These are phyloP conservation scores for Eudyptes chrysolophus DNA, from an alignment of 2,113 vertebrate genomes.

Conservation along the genomic window DNA sequence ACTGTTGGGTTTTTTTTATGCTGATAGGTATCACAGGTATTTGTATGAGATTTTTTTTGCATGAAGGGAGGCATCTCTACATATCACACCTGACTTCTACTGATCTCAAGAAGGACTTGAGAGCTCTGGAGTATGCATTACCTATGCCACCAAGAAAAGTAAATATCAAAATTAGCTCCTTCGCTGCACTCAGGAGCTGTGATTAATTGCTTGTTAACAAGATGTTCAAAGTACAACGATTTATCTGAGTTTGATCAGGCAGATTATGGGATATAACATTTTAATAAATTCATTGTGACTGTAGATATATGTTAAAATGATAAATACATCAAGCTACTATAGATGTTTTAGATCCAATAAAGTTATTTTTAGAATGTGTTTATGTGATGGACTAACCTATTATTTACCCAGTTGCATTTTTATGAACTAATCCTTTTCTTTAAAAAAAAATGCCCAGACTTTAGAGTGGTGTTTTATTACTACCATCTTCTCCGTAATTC, in stretches of 20 bases:
- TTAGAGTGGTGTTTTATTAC: conserved; percentile 67
- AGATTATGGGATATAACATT: conserved; percentile 75
- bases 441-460: neutral
- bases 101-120: conserved; percentile 17
- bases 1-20: neutral
- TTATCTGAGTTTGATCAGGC: conserved; percentile 73
- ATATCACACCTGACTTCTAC: neutral
- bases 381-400: conserved; percentile 73
- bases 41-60: neutral
- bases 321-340: conserved; percentile 58
- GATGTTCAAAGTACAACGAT: conserved; percentile 65
- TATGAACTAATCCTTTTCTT: conserved; percentile 70
- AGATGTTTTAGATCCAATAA: conserved; percentile 70
- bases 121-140: conserved; percentile 9
- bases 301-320: conserved; percentile 68
- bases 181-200: conserved; percentile 46
- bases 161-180: conserved; percentile 67
- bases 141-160: conserved; percentile 32
- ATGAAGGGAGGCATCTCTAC: neutral
- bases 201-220: conserved; percentile 77
- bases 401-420: conserved; percentile 73
- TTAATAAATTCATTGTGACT: conserved; percentile 75
- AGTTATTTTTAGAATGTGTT: conserved; percentile 71
- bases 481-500: conserved; percentile 27
- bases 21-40: neutral